A percentile compares a stretch with the other conserved stretches of the same genome.
phyloP scores from a whole-genome alignment of 2,113 vertebrate species.

The Sapayoa aenigma region DNA sequence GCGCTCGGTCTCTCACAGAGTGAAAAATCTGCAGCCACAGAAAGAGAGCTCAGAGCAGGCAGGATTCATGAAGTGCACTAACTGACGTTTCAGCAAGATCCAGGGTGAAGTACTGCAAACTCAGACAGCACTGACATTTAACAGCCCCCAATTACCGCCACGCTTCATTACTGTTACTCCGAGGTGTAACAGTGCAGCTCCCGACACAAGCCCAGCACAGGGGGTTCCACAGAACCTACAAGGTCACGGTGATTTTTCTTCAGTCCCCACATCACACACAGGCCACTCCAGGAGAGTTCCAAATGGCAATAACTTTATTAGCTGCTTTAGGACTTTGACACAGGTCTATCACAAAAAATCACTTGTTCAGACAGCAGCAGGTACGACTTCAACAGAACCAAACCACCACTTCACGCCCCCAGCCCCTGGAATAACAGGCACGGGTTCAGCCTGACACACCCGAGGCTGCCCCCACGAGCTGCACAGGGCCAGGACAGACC shows the following conservation, averaged over 20 bases:
- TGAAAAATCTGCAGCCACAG: background rate
- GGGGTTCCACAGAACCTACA: background rate
- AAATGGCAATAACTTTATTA: background rate
- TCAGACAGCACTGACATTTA: background rate
- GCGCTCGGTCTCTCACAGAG: fast-evolving
- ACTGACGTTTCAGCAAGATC: background rate
- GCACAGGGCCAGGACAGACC: background rate
- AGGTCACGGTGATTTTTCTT: background rate
- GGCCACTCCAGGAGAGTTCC: background rate
- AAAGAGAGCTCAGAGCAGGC: background rate
- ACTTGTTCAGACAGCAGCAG: background rate
- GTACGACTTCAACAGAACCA: background rate
- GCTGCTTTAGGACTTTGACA: background rate
- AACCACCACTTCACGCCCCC: background rate
- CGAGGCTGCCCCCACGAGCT: background rate
- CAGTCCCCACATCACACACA: background rate
- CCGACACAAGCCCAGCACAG: background rate
- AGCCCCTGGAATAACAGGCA: background rate
- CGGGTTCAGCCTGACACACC: background rate
- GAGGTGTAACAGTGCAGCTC: background rate
- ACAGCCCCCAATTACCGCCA: background rate
- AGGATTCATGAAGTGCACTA: background rate
- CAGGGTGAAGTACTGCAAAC: background rate
- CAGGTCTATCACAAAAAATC: background rate
- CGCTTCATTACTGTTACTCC: background rate